These are phyloP conservation scores for Microcebus ravelobensis DNA, from an alignment of 2,113 vertebrate species.

Conservation along the genomic window DNA sequence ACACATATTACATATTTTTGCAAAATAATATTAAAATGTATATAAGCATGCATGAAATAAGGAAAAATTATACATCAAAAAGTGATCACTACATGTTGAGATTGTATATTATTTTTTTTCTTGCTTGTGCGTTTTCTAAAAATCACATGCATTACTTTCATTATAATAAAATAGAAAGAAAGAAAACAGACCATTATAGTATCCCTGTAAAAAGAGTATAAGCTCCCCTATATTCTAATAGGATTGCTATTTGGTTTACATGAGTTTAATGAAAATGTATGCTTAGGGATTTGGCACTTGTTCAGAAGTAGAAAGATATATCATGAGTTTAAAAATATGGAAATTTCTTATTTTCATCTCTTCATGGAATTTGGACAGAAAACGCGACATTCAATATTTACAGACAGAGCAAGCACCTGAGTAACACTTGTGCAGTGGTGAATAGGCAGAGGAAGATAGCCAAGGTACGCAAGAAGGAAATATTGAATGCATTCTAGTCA, in stretches of 20 bases:
- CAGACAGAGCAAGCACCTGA: background rate
- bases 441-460: background rate
- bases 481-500: background rate
- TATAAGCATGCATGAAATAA: background rate
- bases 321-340: background rate
- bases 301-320: slow-evolving; percentile 14
- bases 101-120: background rate
- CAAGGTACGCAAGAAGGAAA: background rate
- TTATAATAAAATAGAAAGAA: background rate
- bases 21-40: background rate
- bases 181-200: background rate
- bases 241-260: background rate
- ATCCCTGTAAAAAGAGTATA: background rate
- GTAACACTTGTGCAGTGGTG: background rate
- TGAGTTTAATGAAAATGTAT: slow-evolving; percentile 28
- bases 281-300: background rate
- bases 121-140: background rate
- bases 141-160: background rate
- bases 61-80: background rate
- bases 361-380: background rate
- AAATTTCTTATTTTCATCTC: slow-evolving; percentile 28
- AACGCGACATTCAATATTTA: background rate
- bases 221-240: background rate
- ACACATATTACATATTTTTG: background rate
- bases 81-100: background rate